Base-by-base conservation (phyloP, 2,113 vertebrate species). In the Podarcis muralis region DNA sequence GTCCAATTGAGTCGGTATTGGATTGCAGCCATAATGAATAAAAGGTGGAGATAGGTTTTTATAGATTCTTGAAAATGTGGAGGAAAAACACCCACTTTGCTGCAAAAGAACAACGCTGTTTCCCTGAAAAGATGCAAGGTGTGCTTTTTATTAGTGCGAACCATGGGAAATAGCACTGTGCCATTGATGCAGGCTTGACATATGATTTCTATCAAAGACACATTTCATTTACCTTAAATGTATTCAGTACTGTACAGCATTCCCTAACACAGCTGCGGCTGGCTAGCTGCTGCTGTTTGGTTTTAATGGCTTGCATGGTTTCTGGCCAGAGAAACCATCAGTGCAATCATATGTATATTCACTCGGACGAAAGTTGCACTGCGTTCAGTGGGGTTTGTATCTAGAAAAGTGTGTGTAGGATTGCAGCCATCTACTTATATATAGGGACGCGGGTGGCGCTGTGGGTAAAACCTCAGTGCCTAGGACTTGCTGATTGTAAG, bases 171-270 rank as follows among this genome's bases (percentile, higher is more conserved):
- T 93, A 93, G 53, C 88, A 89, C 88, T 93, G 72, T 74, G 93
- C 93, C 94, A 94, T 94, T 92, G 91, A 89, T 84, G 92, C 92
- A 93, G 90, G 35, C 12, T 83, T 65, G 68, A 94, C 94, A 95
- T 95, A 94, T 53, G 93, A 96, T 94, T 96, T 95, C 89, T 92
- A 96, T 94, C 94, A 94, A 94, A 94, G 89, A 89, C 88, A 94
- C 90, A 84, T 96, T 96, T 93, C 79, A 88, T 93, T 93, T 95
- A 95, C 92, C n/a, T 92, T 86, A 37, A 1, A 79, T 80, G 91
- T 96, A 92, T 92, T 94, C 94, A 93, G 91, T 88, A 78, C 75
- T 91, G 91, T 90, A 91, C 83, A 80, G 53, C 87, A 88, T 81
- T 95, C 85, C 86, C 90, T 85, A 93, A 92, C 93, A 93, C 92